A percentile compares a stretch with the other conserved stretches of the same genome.
These are phyloP conservation scores for Cheirogaleus major DNA, from an alignment of 2,797 vertebrate genomes.

Conservation along the genomic window DNA sequence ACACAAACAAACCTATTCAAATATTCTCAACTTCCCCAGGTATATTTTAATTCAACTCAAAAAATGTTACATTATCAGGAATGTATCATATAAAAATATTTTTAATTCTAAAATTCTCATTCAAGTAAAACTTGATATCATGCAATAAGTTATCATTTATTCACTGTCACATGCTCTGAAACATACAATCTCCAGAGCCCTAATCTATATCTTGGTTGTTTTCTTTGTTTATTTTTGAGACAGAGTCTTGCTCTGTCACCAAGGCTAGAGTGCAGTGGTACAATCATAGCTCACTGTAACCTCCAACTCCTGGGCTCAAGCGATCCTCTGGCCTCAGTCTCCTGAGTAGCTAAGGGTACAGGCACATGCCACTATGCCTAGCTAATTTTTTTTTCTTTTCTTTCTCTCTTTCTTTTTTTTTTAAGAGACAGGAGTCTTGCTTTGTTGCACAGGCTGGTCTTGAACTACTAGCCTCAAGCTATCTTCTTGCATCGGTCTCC, in stretches of 20 bases:
- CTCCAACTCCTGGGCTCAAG: not conserved
- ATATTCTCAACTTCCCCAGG: not conserved
- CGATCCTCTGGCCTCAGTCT: not conserved
- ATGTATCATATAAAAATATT: conserved; percentile 25
- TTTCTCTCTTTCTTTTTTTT: too few relatives aligned
- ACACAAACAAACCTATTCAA: not conserved
- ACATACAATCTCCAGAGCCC: not conserved
- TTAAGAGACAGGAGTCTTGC: not conserved
- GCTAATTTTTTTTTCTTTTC: not conserved
- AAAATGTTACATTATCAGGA: not conserved
- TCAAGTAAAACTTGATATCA: conserved; percentile 32
- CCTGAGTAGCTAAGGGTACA: not conserved
- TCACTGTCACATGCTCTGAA: conserved; percentile 15
- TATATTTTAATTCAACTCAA: conserved; percentile 40
- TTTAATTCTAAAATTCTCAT: conserved; percentile 52
- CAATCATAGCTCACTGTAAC: not conserved
- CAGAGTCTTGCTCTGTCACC: not conserved
- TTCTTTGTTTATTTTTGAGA: not conserved
- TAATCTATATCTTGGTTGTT: not conserved
- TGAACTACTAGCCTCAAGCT: not conserved
- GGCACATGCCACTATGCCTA: not conserved
- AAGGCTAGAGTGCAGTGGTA: not conserved
- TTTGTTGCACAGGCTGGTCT: not conserved
- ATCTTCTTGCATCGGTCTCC: not conserved
- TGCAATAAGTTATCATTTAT: conserved; percentile 26